Evolutionary conservation across 2,888 invertebrate genomes (phyloP), one percentile per base, ranked within the genome.

Genomic region (Halocaridina rubra): DNA sequence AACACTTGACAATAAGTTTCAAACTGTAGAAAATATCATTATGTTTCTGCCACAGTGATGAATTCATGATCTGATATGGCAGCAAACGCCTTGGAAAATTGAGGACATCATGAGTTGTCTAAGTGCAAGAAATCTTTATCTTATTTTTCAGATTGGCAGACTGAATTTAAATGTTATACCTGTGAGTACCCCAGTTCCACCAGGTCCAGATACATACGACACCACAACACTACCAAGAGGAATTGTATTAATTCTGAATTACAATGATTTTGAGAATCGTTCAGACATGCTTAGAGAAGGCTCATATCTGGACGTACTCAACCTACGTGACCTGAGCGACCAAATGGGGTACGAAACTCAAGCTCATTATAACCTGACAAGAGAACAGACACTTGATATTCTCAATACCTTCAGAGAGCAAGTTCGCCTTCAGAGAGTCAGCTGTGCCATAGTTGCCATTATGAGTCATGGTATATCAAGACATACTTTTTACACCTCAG

Each of bases 381-480:
- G 32, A 69, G 24, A 39, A 29, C 46, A 46, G 4, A 78, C 78
- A 19, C 27, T 78, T 8, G 22, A 7, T 19, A n/a, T 10, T 3
- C n/a, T 78, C 13, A 27, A 64, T 19, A 24, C 19, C n/a, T 78
- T 78, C 46, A 67, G 46, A 19, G 29, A 33, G 2, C 39, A 64
- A 32, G 67, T 29, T 16, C 78, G 46, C 24, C 29, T 78, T 46
- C 24, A 64, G 19, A 19, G 27, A 8, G 77, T 69, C 13, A 69
- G 77, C n/a, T 81, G 76, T 22, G 57, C 69, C 5, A 30, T 81
- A 64, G 76, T 81, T 27, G 76, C 69, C 29, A 57, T 81, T 29
- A 76, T 76, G 46, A 76, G 76, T 16, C 81, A 81, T 13, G 81
- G 81, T 8, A 5, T 61, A 22, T n/a, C 16, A 13, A 30, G 39